Percentiles rank a stretch among this genome's conserved stretches.
phyloP scores from a whole-genome alignment of 1,140 invertebrate species.

The Chelonus insularis region DNA sequence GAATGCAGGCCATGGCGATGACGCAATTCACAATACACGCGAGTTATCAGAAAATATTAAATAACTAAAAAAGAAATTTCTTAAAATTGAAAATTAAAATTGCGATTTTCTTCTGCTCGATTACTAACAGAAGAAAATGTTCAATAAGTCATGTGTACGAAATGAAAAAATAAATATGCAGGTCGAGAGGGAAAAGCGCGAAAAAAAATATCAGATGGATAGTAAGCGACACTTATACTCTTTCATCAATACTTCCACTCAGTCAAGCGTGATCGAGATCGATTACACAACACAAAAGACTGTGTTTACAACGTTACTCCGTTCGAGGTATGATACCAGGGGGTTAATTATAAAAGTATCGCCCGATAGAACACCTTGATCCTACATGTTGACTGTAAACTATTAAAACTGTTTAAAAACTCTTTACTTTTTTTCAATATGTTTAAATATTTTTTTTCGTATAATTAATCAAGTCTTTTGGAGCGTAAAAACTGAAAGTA shows the following conservation, averaged over 20 bases:
- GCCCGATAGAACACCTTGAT: background rate
- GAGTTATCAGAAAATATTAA: background rate
- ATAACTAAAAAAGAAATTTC: no score
- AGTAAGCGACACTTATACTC: conserved; percentile 8
- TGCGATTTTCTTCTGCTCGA: no score
- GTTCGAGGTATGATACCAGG: conserved; percentile 28
- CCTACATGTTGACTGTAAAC: background rate
- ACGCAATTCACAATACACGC: conserved; percentile 38
- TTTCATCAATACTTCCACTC: conserved; percentile 40
- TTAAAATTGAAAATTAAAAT: no score
- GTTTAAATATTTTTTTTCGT: no score
- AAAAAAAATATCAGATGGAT: conserved; percentile 14
- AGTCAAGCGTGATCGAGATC: conserved; percentile 48
- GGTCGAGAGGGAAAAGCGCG: background rate
- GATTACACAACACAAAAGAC: conserved; percentile 45
- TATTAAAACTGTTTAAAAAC: no score
- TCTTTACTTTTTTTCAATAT: no score
- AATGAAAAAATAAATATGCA: no score
- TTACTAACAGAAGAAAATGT: no score
- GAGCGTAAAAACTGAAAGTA: no score
- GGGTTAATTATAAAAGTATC: conserved; percentile 47
- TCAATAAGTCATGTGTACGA: no score
- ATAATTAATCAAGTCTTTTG: no score
- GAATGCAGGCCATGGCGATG: conserved; percentile 41
- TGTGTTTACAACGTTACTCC: conserved; percentile 29